Evolutionary conservation across 2,797 vertebrate species (phyloP).

Genomic region (Notolabrus celidotus): DNA sequence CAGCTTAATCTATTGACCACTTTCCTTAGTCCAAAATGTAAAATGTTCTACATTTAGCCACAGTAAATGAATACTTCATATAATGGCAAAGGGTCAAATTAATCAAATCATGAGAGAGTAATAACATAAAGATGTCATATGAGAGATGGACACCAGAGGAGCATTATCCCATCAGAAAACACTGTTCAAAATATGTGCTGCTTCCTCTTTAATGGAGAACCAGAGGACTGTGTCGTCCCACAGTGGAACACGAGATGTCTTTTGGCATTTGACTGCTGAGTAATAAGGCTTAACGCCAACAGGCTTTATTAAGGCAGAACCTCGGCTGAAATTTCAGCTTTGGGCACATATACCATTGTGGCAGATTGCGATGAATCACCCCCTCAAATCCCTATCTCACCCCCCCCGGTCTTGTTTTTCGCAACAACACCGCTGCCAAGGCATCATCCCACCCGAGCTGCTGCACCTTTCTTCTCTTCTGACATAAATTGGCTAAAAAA

Average conservation of each 20-base stretch:
- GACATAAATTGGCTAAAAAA: constrained; percentile 72
- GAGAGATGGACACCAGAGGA: constrained; percentile 26
- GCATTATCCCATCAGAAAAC: constrained; percentile 20
- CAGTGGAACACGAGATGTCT: constrained; percentile 60
- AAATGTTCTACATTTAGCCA: not conserved
- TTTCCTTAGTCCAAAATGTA: not conserved
- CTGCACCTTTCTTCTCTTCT: constrained; percentile 70
- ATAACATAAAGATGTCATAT: not conserved
- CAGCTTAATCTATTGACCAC: no score
- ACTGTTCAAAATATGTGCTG: not conserved
- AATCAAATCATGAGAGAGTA: no score
- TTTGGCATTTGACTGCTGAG: constrained; percentile 76
- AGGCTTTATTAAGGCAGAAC: constrained; percentile 78
- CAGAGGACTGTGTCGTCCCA: constrained; percentile 41
- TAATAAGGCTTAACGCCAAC: constrained; percentile 73
- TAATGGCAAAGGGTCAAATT: not conserved
- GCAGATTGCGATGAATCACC: constrained; percentile 82
- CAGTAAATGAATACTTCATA: not conserved
- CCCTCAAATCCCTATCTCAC: constrained; percentile 73
- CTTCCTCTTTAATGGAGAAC: constrained; percentile 20
- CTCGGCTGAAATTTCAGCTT: constrained; percentile 71
- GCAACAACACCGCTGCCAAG: constrained; percentile 69
- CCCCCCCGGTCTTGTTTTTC: constrained; percentile 73
- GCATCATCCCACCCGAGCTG: constrained; percentile 71
- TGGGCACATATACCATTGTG: constrained; percentile 72